phyloP scores from a whole-genome alignment of 2,888 invertebrate species.

The Ceriagrion tenellum region DNA sequence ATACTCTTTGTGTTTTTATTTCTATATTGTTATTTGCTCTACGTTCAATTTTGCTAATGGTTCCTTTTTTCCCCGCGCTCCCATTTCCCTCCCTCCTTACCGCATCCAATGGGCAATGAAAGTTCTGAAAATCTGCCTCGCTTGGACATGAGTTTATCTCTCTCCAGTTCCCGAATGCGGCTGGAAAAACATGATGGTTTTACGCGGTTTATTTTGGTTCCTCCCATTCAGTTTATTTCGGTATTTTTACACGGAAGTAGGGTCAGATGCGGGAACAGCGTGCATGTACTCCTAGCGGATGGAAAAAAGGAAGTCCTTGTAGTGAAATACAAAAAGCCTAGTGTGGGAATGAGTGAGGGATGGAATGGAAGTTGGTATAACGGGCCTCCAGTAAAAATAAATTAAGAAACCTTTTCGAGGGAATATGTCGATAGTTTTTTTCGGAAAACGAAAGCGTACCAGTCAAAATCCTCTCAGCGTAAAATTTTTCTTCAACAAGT shows the following conservation, averaged over 20 bases:
- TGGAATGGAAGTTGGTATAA: not conserved
- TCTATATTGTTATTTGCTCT: too few species aligned
- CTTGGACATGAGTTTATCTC: not conserved
- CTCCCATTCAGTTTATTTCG: not conserved
- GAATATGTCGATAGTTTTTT: too few species aligned
- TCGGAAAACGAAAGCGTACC: too few species aligned
- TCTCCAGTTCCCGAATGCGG: not conserved
- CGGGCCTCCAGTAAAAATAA: not conserved
- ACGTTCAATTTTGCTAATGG: too few species aligned
- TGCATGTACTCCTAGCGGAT: not conserved
- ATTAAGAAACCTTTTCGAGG: too few species aligned
- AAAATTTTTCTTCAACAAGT: too few species aligned
- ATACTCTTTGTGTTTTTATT: too few species aligned
- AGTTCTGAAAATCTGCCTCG: not conserved
- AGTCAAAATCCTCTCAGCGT: too few species aligned
- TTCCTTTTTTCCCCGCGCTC: not conserved
- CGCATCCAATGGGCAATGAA: not conserved
- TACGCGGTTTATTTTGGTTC: not conserved
- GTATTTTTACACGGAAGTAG: not conserved
- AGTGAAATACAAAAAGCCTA: not conserved
- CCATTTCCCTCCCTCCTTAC: not conserved
- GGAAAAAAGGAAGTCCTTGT: not conserved
- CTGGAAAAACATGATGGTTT: slow-evolving; percentile 11
- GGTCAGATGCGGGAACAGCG: not conserved
- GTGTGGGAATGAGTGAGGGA: not conserved